These are phyloP conservation scores for Corella eumyota DNA, from an alignment of 23 tunicate species.

Conservation along the genomic window DNA sequence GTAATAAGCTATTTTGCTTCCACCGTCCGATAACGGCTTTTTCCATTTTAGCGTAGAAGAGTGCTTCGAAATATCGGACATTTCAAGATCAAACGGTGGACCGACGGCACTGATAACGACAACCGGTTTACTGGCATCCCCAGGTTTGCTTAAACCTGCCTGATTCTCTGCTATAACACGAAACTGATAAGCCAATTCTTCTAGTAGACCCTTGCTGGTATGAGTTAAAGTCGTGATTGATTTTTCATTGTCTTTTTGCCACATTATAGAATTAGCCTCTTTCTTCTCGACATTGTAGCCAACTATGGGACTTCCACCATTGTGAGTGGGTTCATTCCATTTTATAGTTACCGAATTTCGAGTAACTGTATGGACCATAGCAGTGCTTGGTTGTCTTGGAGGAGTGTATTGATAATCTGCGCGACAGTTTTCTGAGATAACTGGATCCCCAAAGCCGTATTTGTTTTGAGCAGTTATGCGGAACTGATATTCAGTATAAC, in stretches of 20 bases:
- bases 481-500: constrained; percentile 48
- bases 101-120: constrained; percentile 25
- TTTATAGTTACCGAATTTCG: constrained; percentile 47
- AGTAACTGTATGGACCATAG: constrained; percentile 37
- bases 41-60: constrained; percentile 30
- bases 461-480: constrained; percentile 34
- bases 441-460: constrained; percentile 40
- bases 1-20: constrained; percentile 32
- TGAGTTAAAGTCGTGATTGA: constrained; percentile 25
- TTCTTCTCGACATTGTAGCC: constrained; percentile 93
- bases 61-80: constrained; percentile 24
- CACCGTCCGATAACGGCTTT: constrained; percentile 40
- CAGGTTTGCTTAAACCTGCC: constrained; percentile 49
- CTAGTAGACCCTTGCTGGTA: constrained; percentile 40
- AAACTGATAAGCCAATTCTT: constrained; percentile 42
- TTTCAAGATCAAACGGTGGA: constrained; percentile 27
- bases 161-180: constrained; percentile 63
- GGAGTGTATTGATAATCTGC: constrained; percentile 38
- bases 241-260: constrained; percentile 76
- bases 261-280: constrained; percentile 86
- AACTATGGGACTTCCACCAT: constrained; percentile 87
- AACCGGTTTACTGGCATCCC: constrained; percentile 14
- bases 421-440: constrained; percentile 22
- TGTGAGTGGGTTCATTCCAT: constrained; percentile 89
- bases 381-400: constrained; percentile 83